Percentiles rank a stretch among this genome's conserved stretches.
phyloP scores from a whole-genome alignment of 2,113 vertebrate genomes.

The Bettongia penicillata region DNA sequence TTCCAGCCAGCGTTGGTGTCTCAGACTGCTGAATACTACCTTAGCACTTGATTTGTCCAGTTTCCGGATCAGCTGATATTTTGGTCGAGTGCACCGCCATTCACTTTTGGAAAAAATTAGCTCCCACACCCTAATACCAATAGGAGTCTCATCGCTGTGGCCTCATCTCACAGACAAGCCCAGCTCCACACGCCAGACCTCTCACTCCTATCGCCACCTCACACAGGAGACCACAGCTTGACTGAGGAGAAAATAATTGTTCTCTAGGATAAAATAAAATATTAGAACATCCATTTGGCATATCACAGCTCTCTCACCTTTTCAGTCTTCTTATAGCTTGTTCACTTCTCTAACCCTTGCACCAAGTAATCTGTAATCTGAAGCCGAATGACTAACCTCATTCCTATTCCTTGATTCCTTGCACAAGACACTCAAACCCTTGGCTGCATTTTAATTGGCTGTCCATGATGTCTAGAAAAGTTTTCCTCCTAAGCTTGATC shows the following conservation, averaged over 20 bases:
- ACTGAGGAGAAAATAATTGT: background rate
- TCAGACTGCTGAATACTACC: background rate
- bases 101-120: background rate
- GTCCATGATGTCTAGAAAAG: too few relatives aligned
- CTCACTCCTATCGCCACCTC: background rate
- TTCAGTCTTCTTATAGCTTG: background rate
- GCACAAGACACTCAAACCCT: too few relatives aligned
- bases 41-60: background rate
- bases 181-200: background rate
- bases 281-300: background rate
- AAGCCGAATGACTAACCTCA: too few relatives aligned
- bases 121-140: background rate
- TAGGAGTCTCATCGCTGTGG: background rate
- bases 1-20: background rate
- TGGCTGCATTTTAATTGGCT: too few relatives aligned
- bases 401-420: too few relatives aligned
- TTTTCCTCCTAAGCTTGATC: too few relatives aligned
- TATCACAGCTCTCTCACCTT: background rate
- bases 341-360: background rate
- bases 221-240: too few relatives aligned
- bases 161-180: background rate
- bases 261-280: background rate
- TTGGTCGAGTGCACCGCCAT: background rate
- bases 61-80: background rate
- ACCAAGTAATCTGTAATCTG: too few relatives aligned